Evolutionary conservation across 2,797 vertebrate species (phyloP).

Genomic region (Poecilia picta): DNA sequence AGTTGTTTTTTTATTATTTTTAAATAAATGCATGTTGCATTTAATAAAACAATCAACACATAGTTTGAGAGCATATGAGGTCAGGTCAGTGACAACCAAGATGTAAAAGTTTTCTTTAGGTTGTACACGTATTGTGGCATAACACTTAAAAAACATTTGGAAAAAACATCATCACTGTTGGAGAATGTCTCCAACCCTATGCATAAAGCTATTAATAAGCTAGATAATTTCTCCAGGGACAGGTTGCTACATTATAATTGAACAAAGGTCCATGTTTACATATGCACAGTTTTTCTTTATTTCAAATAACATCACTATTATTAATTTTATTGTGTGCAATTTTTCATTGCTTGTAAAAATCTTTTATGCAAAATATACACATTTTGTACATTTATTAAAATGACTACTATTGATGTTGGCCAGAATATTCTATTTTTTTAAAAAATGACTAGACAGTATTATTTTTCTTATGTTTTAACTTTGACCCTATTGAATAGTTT

Average conservation of each 20-base stretch:
- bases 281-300: background rate
- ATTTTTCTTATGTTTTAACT: background rate
- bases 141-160: background rate
- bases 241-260: background rate
- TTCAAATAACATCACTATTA: background rate
- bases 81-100: too few species aligned
- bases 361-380: background rate
- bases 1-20: too few species aligned
- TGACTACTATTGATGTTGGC: background rate
- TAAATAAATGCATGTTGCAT: background rate
- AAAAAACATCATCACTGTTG: background rate
- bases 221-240: background rate
- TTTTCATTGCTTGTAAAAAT: background rate
- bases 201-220: background rate
- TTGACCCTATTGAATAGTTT: background rate
- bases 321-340: background rate
- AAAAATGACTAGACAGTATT: background rate
- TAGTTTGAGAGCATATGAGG: background rate
- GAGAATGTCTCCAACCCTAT: background rate
- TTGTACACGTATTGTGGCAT: background rate
- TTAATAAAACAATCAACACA: background rate
- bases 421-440: background rate
- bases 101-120: too few species aligned
- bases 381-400: background rate
- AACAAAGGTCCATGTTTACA: background rate